These are phyloP conservation scores for Maylandia zebra DNA, from an alignment of 2,113 vertebrate genomes.

Conservation along the genomic window DNA sequence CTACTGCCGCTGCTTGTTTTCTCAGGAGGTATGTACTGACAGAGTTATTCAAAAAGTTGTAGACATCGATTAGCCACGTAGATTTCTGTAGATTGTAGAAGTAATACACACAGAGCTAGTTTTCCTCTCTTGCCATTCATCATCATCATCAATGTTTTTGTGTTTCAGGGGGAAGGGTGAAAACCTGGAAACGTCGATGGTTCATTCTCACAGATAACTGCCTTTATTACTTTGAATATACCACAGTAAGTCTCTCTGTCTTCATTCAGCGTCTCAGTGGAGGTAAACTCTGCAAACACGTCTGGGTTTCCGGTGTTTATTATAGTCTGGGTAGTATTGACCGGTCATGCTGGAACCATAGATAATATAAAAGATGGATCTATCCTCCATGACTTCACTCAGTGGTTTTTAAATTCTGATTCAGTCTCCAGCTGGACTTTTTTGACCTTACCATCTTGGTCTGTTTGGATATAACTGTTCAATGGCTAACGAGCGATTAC, in stretches of 20 bases:
- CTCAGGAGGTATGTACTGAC: constrained; percentile 72
- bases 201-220: constrained; percentile 79
- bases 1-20: constrained; percentile 68
- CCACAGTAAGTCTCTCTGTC: constrained; percentile 65
- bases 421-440: background rate
- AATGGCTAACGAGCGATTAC: background rate
- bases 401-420: background rate
- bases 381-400: background rate
- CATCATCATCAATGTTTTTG: background rate
- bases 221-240: constrained; percentile 80
- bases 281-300: background rate
- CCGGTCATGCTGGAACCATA: background rate
- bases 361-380: background rate
- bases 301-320: background rate
- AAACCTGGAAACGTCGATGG: constrained; percentile 78
- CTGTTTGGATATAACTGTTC: background rate
- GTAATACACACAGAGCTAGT: background rate
- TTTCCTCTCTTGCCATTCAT: background rate
- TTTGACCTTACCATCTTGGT: background rate
- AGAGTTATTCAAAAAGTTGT: background rate
- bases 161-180: constrained; percentile 72
- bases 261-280: background rate
- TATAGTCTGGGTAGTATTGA: background rate
- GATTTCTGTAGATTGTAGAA: background rate
- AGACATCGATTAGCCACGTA: background rate